Base-by-base conservation (phyloP, 1,140 invertebrate genomes). In the Brachionus paranguensis region DNA sequence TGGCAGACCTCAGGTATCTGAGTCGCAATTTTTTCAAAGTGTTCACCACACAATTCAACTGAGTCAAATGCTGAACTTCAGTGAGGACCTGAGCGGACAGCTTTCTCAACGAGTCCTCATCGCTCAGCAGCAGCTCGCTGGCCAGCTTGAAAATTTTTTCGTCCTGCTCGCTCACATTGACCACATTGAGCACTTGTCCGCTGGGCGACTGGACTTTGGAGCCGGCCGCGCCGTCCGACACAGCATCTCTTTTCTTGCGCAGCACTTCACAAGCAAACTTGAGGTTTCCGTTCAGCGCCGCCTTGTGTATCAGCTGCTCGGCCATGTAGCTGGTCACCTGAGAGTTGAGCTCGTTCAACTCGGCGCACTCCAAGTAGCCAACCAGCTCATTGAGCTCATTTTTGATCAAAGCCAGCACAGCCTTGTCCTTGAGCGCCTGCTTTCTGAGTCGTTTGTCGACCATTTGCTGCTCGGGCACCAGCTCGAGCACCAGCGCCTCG, bases 251-350 rank as follows among this genome's bases (percentile, higher is more conserved):
- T 76, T 76, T 76, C 27, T 53, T 76, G n/a, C 45, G 20, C 33
- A 81, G 20, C 17, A 68, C 11, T 20, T 81, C 78, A 17, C 78
- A 81, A n/a, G 78, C 78, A 68, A 81, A 81, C 24, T 81, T 60
- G 2, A 81, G 45, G 27, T 81, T 60, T 12, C 78, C 78, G 11
- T 65, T 68, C 14, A 81, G 27, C n/a, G 20, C 50, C 7, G 78
- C 29, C 53, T 81, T 60, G 78, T 81, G 78, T 45, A 81, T 47
- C 53, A 81, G 29, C 12, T 81, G 78, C 37, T 81, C 78, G 17
- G 78, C 78, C 64, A 81, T 81, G 53, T 81, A 81, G 24, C 37
- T 45, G 8, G 27, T 47, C 5, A 68, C 60, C 27, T 81, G 78
- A 0, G 33, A 20, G 6, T 65, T 65, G 1, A 81, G 41, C 37